Base-by-base conservation (phyloP, 2,888 invertebrate genomes). In the Dexiosoma caninum region DNA sequence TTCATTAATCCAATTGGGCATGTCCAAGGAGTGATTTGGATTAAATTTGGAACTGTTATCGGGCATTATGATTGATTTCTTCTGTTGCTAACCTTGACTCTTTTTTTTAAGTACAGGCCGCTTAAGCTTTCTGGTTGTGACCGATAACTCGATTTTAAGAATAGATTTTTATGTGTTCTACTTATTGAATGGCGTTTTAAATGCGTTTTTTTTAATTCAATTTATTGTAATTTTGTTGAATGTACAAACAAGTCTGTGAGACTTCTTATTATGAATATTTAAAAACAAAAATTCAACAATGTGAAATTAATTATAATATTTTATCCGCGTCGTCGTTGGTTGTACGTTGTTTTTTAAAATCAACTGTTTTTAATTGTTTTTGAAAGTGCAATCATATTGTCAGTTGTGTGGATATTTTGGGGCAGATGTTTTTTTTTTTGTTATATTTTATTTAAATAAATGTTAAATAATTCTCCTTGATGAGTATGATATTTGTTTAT, bases 1-100 rank as follows among this genome's bases (percentile, higher is more conserved):
- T 32, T 82, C 85, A 69, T 86, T 86, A 32, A 89, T 85, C 88
- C 89, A 89, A 10, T 83, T 80, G 10, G 89, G 89, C 83, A 87
- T 87, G 16, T 82, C 69, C 21, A 85, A 35, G 37, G 67, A 23
- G 2, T 69, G 27, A 57, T 81, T 77, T 30, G 81, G 77, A 77
- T 74, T 74, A 42, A 81, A 81, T 81, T 81, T 81, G 9, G 69
- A 46, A 76, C 83, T 83, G 10, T 83, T 83, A 66, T 83, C 83
- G 8, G 82, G 79, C 83, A 83, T 83, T 19, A 10, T 76, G 30
- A 1, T 42, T 1, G 9, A 32, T 60, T 23, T 7, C 2, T 35
- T 19, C 42, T 14, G 27, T 1, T 40, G 10, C 27, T n/a, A n/a
- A 27, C 27, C 6, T 27, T 27, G 4, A 27, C 27, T 27, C 27